Conservation (phyloP, 1,140 invertebrate genomes). For the Rhagoletis pomonella region DNA sequence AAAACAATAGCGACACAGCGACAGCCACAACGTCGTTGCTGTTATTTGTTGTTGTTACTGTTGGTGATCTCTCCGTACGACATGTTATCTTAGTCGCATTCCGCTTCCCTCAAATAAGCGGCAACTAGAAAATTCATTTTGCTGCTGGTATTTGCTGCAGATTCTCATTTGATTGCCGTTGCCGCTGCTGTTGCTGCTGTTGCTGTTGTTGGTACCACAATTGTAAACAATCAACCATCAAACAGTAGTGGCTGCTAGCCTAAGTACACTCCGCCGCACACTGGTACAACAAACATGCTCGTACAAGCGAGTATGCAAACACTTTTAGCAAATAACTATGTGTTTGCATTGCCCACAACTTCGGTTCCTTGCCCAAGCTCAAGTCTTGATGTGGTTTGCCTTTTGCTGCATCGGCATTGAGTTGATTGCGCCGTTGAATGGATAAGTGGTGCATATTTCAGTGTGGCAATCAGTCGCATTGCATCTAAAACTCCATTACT, state of each 20-base stretch:
- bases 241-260: constrained; percentile 20
- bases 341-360: not conserved
- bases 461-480: constrained; percentile 24
- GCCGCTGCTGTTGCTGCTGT: not conserved
- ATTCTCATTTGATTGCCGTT: constrained; percentile 30
- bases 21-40: not conserved
- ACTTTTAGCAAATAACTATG: not conserved
- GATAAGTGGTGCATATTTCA: constrained; percentile 45
- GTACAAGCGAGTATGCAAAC: not conserved
- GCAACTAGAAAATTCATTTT: constrained; percentile 34
- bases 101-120: not conserved
- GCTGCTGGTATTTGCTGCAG: constrained; percentile 21
- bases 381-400: constrained; percentile 22
- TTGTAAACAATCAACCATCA: constrained; percentile 25
- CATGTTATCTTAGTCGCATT: not conserved
- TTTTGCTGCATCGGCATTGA: constrained; percentile 35
- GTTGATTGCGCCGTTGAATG: constrained; percentile 34
- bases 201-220: not conserved
- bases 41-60: constrained; percentile 4
- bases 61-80: not conserved
- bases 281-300: not conserved
- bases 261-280: constrained; percentile 10
- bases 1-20: not conserved
- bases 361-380: not conserved
- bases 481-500: constrained; percentile 11